phyloP scores from a whole-genome alignment of 2,888 invertebrate genomes.

The Cacoxenus indagator region DNA sequence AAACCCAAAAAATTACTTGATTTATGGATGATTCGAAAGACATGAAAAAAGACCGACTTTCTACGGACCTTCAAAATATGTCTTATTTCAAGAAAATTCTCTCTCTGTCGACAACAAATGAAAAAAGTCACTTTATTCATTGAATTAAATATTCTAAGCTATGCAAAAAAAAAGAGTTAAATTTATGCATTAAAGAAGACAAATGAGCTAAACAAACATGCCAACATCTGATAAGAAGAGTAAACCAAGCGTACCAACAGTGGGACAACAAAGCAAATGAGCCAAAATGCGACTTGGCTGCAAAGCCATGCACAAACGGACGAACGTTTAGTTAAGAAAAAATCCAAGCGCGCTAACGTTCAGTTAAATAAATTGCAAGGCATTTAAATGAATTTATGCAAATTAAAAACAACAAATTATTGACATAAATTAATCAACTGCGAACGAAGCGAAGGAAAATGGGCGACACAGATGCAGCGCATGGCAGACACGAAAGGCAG shows the following conservation, averaged over 20 bases:
- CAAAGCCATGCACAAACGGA: background rate
- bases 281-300: background rate
- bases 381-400: conserved; percentile 46
- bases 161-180: conserved; percentile 3
- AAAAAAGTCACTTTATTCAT: background rate
- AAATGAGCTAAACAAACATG: conserved; percentile 25
- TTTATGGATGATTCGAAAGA: too few species aligned
- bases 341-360: conserved; percentile 28
- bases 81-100: background rate
- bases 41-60: background rate
- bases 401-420: conserved; percentile 50
- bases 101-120: background rate
- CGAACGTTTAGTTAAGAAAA: background rate
- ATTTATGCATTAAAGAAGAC: conserved; percentile 25
- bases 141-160: conserved; percentile 8
- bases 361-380: conserved; percentile 25
- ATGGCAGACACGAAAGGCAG: background rate
- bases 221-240: conserved; percentile 10
- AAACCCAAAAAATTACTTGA: too few species aligned
- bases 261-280: background rate
- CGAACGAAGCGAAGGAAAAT: background rate
- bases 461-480: background rate
- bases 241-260: background rate
- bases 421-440: conserved; percentile 47
- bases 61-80: too few species aligned